Base-by-base conservation (phyloP, 2,888 invertebrate genomes). In the Teleiodes luculella region DNA sequence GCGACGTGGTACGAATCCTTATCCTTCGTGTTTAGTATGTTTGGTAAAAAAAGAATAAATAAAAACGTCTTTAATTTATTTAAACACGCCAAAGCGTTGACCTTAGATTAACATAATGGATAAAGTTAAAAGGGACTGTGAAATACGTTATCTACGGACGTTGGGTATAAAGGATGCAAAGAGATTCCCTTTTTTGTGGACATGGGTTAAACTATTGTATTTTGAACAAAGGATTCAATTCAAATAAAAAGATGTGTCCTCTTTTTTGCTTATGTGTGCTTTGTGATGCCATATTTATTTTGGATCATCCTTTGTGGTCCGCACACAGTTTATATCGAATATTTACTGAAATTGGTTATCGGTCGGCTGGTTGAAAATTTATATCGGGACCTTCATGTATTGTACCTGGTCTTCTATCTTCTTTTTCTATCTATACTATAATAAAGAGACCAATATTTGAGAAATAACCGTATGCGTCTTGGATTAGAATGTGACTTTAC, bases 21-120 rank as follows among this genome's bases (percentile, higher is more conserved):
- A n/a, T n/a, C n/a, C n/a, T n/a, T n/a, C n/a, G n/a, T n/a, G n/a
- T n/a, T n/a, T n/a, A n/a, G n/a, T n/a, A n/a, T 24, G 6, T 24
- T 24, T 24, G 3, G 3, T 24, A 6, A 6, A 24, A 24, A 3
- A 24, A 24, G 24, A 24, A 75, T 72, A 72, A 74, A 74, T 67
- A 65, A 73, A 74, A 70, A 74, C n/a, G 11, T 10, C 5, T 74
- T 77, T 62, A 80, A 78, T 80, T 76, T 79, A 72, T 80, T 80
- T 72, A 74, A 76, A 76, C 65, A 70, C 66, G 80, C 78, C 79
- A 79, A 80, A 78, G 72, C 74, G 72, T 70, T 74, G 76, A 76
- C 80, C 79, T 76, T 67, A 78, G 78, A 83, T 83, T 80, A 80
- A 76, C 80, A 82, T 81, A 80, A 77, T 78, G 80, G 80, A 77